Base-by-base conservation (phyloP, 2,113 vertebrate genomes). In the Eubucco bourcierii region DNA sequence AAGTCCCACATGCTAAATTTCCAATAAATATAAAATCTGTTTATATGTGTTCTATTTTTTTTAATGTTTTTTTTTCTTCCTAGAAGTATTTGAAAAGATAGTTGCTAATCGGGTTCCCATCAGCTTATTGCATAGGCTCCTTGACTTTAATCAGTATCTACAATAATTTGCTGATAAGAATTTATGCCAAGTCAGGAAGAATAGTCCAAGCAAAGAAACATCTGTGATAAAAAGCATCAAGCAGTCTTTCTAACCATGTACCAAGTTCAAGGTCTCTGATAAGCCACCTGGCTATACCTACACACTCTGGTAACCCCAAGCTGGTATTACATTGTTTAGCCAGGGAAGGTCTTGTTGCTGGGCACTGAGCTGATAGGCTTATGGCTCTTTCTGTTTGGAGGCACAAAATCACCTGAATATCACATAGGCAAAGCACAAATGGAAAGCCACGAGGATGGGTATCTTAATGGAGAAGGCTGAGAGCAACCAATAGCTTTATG, bases 251-350 rank as follows among this genome's bases (percentile, higher is more conserved):
- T 68, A 91, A 78, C 61, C 86, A 87, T 94, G 93, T 96, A 92
- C 52, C 52, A 63, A 94, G 96, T 96, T 95, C 96, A 97, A 96
- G 95, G 95, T 95, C 79, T 96, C 88, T 96, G 94, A 95, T 95
- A 94, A 94, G 73, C 91, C 96, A 96, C 96, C 95, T 96, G 96
- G 92, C 88, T 84, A 91, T 72, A 72, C 52, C 63, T 90, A 76
- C 91, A 85, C 78, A 76, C 74, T 95, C 75, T 3, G 29, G 92
- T 94, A 96, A 96, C 96, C 91, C 76, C 95, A 96, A 95, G 95
- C 94, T 96, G 95, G 88, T 89, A 91, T 90, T 94, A 96, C 92
- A 95, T 94, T 87, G 86, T 96, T 96, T 79, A 94, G 64, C 84
- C 88, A 90, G 53, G 77, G 73, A 92, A 89, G 92, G 94, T 93